Conservation (phyloP, 2,888 invertebrate species). For the Caenorhabditis doughertyi region DNA sequence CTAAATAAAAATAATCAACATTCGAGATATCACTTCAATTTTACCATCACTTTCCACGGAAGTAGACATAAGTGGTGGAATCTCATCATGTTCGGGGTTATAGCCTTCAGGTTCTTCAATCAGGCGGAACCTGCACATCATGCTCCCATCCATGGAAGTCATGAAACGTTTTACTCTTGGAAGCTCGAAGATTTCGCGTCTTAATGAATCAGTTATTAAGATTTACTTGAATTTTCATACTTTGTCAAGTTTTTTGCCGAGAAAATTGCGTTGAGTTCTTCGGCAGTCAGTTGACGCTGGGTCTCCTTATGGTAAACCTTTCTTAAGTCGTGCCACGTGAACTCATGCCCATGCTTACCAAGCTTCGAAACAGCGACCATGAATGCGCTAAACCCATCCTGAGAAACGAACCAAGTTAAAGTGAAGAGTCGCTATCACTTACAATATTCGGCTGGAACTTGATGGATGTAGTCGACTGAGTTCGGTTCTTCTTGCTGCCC, state of each 20-base stretch:
- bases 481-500: constrained; percentile 40
- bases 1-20: no score
- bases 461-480: constrained; percentile 27
- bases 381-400: constrained; percentile 61
- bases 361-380: constrained; percentile 28
- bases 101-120: constrained; percentile 24
- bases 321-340: constrained; percentile 64
- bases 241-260: constrained; percentile 51
- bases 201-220: constrained; percentile 1
- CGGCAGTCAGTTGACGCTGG: constrained; percentile 52
- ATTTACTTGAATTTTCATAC: not conserved
- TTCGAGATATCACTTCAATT: no score
- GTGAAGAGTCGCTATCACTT: constrained; percentile 1
- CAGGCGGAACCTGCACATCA: constrained; percentile 56
- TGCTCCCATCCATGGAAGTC: constrained; percentile 47
- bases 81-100: constrained; percentile 3
- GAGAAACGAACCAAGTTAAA: not conserved
- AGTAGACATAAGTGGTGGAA: constrained; percentile 44
- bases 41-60: constrained; percentile 41
- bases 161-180: constrained; percentile 48
- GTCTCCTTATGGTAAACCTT: constrained; percentile 63
- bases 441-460: constrained; percentile 51
- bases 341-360: constrained; percentile 41
- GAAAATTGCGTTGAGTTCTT: constrained; percentile 62
- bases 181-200: constrained; percentile 55